phyloP scores from a whole-genome alignment of 2,797 vertebrate species.

The Cirrhinus mrigala region DNA sequence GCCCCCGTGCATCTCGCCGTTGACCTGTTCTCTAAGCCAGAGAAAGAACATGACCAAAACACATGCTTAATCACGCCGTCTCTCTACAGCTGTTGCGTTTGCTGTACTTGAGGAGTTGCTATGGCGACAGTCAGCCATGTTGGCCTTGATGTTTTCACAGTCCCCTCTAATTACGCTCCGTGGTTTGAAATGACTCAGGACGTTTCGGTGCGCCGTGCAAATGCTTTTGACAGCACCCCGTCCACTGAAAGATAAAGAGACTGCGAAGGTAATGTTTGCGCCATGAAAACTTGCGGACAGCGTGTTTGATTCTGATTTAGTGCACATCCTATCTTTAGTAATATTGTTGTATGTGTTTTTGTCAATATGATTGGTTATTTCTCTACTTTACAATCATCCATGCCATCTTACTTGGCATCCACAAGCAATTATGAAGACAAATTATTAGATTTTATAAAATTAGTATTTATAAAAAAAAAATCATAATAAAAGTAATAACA shows the following conservation, averaged over 20 bases:
- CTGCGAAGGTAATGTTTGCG: conserved; percentile 50
- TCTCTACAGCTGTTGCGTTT: conserved; percentile 72
- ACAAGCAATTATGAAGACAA: too few species aligned
- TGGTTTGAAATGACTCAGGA: conserved; percentile 72
- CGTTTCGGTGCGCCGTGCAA: conserved; percentile 63
- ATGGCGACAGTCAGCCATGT: conserved; percentile 68
- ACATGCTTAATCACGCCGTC: conserved; percentile 73
- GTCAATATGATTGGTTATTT: not conserved
- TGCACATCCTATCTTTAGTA: not conserved
- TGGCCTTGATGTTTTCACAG: conserved; percentile 61
- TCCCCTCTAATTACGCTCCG: conserved; percentile 65
- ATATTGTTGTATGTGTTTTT: not conserved
- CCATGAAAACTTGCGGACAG: conserved; percentile 33
- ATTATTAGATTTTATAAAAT: too few species aligned
- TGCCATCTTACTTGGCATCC: too few species aligned
- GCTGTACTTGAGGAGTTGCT: conserved; percentile 69
- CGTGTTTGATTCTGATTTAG: not conserved
- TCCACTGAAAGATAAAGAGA: conserved; percentile 3
- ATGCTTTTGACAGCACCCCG: conserved; percentile 64
- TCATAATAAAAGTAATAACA: too few species aligned
- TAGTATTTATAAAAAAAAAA: too few species aligned
- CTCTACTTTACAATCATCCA: not conserved
- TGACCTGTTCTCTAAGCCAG: conserved; percentile 35
- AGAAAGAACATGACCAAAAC: conserved; percentile 65
- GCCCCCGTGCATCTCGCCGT: conserved; percentile 46